These are phyloP conservation scores for Semnopithecus entellus DNA, from an alignment of 2,113 vertebrate species.

Conservation along the genomic window DNA sequence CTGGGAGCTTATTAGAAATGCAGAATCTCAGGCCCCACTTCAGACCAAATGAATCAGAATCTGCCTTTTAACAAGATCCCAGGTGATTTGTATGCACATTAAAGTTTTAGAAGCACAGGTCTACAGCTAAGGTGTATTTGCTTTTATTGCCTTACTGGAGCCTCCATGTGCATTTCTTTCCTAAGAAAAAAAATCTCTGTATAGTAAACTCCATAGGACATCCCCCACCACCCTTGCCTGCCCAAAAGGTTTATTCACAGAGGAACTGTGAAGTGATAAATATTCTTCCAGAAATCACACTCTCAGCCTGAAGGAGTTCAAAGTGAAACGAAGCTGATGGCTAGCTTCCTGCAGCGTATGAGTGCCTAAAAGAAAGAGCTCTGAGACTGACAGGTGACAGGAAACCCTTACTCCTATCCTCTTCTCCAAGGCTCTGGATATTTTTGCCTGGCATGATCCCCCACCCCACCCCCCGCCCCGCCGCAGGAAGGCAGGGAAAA, in stretches of 20 bases:
- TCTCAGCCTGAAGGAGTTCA: background rate
- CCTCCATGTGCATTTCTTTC: background rate
- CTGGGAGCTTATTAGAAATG: background rate
- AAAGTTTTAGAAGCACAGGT: background rate
- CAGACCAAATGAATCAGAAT: background rate
- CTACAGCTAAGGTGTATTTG: background rate
- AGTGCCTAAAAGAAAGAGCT: background rate
- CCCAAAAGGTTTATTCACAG: background rate
- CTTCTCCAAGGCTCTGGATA: background rate
- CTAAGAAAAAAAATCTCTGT: background rate
- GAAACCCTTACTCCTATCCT: background rate
- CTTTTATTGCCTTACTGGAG: background rate
- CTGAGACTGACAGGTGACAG: background rate
- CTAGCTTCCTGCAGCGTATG: rapidly evolving
- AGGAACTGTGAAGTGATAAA: background rate
- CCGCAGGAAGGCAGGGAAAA: background rate
- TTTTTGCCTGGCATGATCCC: too few relatives aligned
- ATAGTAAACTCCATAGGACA: background rate
- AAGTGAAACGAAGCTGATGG: background rate
- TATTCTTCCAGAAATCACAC: background rate
- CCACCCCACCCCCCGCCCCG: background rate
- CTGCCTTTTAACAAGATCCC: background rate
- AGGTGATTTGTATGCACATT: rapidly evolving
- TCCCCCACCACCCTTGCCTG: too few relatives aligned
- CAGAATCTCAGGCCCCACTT: background rate